A percentile compares a stretch with the other conserved stretches of the same genome.
Conservation (phyloP, 2,113 vertebrate genomes). For the Erythrocebus patas region DNA sequence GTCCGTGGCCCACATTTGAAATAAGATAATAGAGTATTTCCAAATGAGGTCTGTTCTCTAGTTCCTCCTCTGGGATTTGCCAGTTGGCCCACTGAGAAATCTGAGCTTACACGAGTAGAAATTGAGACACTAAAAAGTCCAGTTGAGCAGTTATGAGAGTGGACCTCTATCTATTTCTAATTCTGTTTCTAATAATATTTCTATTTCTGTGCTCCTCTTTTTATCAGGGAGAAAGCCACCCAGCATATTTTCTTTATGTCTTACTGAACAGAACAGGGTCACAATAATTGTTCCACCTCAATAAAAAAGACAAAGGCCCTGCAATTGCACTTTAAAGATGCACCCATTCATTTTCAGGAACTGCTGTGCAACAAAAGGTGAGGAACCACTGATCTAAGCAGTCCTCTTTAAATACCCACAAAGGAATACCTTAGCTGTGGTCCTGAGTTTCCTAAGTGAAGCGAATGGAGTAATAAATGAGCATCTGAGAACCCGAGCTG, state of each 20-base stretch:
- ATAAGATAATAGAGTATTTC: background rate
- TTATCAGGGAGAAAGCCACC: background rate
- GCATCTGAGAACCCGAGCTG: background rate
- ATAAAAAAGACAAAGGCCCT: background rate
- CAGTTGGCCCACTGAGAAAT: background rate
- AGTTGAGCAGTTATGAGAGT: background rate
- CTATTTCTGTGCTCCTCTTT: background rate
- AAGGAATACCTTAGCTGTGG: background rate
- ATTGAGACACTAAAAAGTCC: background rate
- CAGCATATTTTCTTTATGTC: background rate
- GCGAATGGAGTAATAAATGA: background rate
- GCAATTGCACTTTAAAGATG: background rate
- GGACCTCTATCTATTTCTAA: background rate
- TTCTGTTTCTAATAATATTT: background rate
- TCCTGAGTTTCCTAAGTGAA: background rate
- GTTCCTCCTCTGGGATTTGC: background rate
- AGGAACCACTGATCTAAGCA: background rate
- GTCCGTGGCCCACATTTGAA: background rate
- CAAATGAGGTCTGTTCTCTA: background rate
- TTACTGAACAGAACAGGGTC: background rate
- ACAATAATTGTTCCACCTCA: background rate
- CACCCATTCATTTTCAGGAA: background rate
- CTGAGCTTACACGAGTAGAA: background rate
- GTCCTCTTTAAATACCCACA: background rate
- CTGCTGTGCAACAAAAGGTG: background rate